Evolutionary conservation across 2,888 invertebrate species (phyloP), one percentile per base, ranked within the genome.

Genomic region (Crioceris asparagi): DNA sequence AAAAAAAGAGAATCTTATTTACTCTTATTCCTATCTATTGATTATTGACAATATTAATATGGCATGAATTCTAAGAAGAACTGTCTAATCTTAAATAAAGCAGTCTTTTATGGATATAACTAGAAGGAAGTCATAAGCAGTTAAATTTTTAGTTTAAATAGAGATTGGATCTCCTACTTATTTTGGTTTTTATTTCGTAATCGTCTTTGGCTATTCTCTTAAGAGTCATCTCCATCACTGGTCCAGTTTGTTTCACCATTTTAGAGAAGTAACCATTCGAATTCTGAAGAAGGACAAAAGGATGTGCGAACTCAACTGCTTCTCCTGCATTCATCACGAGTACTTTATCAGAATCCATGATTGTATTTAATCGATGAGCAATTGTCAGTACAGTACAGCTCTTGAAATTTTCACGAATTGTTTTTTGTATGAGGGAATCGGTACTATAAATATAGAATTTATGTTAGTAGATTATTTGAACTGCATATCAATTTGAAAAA

Each of bases 311-410:
- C 56, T 75, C 65, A 17, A 60, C 61, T 15, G 70, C 58, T 27
- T 54, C 47, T 0, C 77, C 77, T 15, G 67, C 66, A 48, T 75
- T 71, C 54, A 77, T 62, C 3, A 75, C 74, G 45, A 75, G 53
- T 15, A 30, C 30, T 16, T 17, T 33, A 23, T 33, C 33, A 12
- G 33, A 33, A 33, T 88, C 86, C 79, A 87, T 85, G 33, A 88
- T 80, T 0, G 87, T 87, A 54, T 87, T 78, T 4, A 88, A 70
- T 25, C 86, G 71, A 62, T 87, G 86, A 17, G 87, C 86, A 30
- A 87, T 82, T 1, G 85, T 86, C 21, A 87, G 70, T 12, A 87
- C 84, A 1, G 85, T 85, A 57, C 84, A 85, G 12, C 75, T 68
- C 2, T 69, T 71, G 56, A 86, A 86, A 57, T 83, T 82, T 35